Evolutionary conservation across 2,113 vertebrate species (phyloP), one percentile per base, ranked within the genome.

Genomic region (Pedionomus torquatus): DNA sequence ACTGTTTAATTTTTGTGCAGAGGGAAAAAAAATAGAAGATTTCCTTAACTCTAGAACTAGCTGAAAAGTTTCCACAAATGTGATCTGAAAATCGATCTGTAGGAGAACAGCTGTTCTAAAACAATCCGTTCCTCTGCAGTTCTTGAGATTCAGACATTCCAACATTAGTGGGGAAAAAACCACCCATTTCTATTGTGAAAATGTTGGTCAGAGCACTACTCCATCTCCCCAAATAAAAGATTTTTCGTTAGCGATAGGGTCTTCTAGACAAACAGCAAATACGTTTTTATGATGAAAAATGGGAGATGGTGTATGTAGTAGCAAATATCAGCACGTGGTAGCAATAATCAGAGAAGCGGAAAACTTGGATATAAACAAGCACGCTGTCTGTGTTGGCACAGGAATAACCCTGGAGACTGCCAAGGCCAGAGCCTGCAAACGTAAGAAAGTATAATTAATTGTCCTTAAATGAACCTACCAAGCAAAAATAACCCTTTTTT

Each of bases 401-500:
- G 88, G 87, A 86, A 90, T 95, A 96, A 96, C 94, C 94, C 94
- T 93, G 90, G 76, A 95, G 95, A 94, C 87, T 97, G 95, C 95
- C 93, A 95, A 95, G 86, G 90, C 95, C 94, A 72, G 81, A 77
- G 81, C 61, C 84, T 83, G 91, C 68, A 52, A 90, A 97, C 92
- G 92, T 66, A 86, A 95, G 95, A 81, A 94, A 95, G 95, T 46
- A 90, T 91, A 96, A 96, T 97, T 94, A 96, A 95, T 95, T 97
- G 92, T 96, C 96, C 97, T 97, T 86, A 95, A 72, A 86, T 97
- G 97, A 97, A 96, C 95, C 70, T 77, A 12, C 10, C 5, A 9
- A 93, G 71, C 37, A 83, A 96, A 96, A 87, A 63, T 48, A 89
- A 46, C 69, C 74, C 58, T 72, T 79, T 72, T 79, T 82, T 18